Evolutionary conservation across 1,140 invertebrate genomes (phyloP).

Genomic region (Hylaeus anthracinus): DNA sequence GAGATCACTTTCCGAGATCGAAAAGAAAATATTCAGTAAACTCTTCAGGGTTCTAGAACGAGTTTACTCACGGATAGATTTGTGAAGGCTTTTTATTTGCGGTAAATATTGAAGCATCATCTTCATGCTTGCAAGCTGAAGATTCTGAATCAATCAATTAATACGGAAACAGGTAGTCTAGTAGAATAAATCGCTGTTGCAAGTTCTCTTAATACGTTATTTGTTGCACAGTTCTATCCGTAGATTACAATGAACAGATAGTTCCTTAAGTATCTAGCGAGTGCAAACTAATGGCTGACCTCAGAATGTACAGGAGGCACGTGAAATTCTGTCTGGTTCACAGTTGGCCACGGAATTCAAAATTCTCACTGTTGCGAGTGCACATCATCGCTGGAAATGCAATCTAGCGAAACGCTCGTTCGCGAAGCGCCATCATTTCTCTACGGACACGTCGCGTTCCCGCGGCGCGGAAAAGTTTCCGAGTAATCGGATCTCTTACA

Average conservation of each 20-base stretch:
- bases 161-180: too few species aligned
- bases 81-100: too few species aligned
- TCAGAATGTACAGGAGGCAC: neutral
- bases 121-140: too few species aligned
- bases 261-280: too few species aligned
- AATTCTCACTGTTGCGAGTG: neutral
- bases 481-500: neutral
- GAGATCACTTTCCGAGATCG: neutral
- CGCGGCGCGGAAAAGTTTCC: neutral
- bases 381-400: constrained; percentile 46
- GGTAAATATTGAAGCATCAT: neutral
- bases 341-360: neutral
- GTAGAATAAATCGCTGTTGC: too few species aligned
- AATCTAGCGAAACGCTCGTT: constrained; percentile 56
- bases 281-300: too few species aligned
- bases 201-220: too few species aligned
- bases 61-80: neutral
- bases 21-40: neutral
- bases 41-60: neutral
- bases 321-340: neutral
- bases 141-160: too few species aligned
- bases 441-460: neutral
- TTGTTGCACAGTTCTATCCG: too few species aligned
- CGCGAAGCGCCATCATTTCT: constrained; percentile 40
- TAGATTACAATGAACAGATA: too few species aligned